A percentile compares a stretch with the other conserved stretches of the same genome.
These are phyloP conservation scores for Tachyglossus aculeatus DNA, from an alignment of 2,797 vertebrate genomes.

Conservation along the genomic window DNA sequence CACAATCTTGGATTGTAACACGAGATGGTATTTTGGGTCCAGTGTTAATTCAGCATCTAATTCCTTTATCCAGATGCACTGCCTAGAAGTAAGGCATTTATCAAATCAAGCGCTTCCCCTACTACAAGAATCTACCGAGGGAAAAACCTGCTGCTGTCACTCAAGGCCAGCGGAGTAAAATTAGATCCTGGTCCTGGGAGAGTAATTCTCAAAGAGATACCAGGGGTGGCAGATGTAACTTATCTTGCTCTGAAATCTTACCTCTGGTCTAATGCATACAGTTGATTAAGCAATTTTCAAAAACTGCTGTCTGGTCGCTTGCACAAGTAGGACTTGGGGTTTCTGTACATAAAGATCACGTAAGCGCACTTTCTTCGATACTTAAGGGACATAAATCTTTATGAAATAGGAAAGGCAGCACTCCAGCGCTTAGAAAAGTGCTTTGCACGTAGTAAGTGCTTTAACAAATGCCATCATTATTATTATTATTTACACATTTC, in stretches of 20 bases:
- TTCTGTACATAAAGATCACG: no score
- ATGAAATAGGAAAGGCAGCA: no score
- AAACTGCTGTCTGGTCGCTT: no score
- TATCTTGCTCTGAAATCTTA: constrained; percentile 3
- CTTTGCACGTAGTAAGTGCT: no score
- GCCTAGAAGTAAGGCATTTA: background rate
- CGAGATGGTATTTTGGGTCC: background rate
- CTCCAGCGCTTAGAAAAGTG: no score
- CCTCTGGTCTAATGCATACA: background rate
- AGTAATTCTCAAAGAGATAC: constrained; percentile 7
- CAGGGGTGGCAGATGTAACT: constrained; percentile 6
- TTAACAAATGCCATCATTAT: no score
- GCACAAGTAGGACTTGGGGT: no score
- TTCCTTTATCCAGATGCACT: constrained; percentile 3
- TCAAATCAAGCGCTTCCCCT: constrained; percentile 17
- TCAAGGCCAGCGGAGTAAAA: constrained; percentile 75
- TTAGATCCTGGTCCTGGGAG: constrained; percentile 43
- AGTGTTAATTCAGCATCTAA: background rate
- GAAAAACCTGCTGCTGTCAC: constrained; percentile 77
- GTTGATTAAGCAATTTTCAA: no score
- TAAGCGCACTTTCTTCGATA: no score
- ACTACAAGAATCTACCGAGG: constrained; percentile 27
- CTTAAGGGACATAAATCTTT: no score
- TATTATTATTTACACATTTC: no score
- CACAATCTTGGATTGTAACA: background rate